Evolutionary conservation across 2,888 invertebrate species (phyloP).

Genomic region (Coelogynopora nodosa): DNA sequence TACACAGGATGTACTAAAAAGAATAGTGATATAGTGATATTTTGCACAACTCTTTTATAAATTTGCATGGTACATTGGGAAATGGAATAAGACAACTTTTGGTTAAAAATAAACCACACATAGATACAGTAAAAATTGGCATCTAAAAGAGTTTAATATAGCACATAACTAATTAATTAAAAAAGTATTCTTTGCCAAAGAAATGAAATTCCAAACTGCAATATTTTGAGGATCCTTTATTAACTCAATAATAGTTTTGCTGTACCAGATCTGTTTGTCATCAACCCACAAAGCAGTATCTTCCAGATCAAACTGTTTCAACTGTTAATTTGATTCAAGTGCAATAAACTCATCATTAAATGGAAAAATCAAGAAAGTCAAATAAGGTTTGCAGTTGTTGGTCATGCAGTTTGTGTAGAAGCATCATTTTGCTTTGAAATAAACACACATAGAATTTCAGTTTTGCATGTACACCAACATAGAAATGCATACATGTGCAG

Average conservation of each 20-base stretch:
- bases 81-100: neutral
- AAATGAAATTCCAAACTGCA: neutral
- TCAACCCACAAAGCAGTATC: conserved; percentile 13
- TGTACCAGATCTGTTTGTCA: neutral
- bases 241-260: neutral
- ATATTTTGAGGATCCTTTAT: conserved; percentile 8
- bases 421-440: neutral
- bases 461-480: conserved; percentile 10
- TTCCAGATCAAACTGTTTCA: conserved; percentile 1
- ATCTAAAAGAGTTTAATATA: neutral
- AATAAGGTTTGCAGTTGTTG: neutral
- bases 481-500: conserved; percentile 24
- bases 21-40: too few relatives aligned
- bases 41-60: too few relatives aligned
- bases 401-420: conserved; percentile 24
- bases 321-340: neutral
- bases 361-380: conserved; percentile 5
- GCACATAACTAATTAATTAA: neutral
- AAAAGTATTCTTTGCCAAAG: neutral
- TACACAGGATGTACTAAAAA: too few relatives aligned
- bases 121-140: neutral
- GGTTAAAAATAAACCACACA: conserved; percentile 4
- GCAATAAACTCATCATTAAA: neutral
- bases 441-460: conserved; percentile 18
- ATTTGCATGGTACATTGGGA: too few relatives aligned